Evolutionary conservation across 2,797 vertebrate species (phyloP), one percentile per base, ranked within the genome.

Genomic region (Erethizon dorsatum): DNA sequence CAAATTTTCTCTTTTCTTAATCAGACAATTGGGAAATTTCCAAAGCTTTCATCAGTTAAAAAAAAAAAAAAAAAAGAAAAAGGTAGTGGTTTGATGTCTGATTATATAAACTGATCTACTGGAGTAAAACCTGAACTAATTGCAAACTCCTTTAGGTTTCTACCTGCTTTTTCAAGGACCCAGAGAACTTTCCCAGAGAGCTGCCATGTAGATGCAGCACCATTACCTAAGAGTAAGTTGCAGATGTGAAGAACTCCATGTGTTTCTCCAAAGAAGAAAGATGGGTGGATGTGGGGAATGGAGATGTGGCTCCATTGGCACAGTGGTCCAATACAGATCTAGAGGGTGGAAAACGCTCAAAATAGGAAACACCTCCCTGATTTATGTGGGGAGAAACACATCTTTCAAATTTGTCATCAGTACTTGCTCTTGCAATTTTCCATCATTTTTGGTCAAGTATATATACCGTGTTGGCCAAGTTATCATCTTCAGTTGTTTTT

Each of bases 11-110:
- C 63, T 20, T 90, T 83, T 83, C n/a, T 85, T 90, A 45, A 85
- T 13, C 15, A 91, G 83, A 17, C 69, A 94, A 63, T 47, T 94
- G 52, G 4, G 31, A 92, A 13, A 75, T 90, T 65, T 79, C 52
- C 92, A 90, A 2, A 54, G 71, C 45, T 79, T 95, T 92, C 69
- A 54, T 93, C 56, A 80, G 67, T 31, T 71, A 89, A 59, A 95
- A 57, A 50, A 50, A 50, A 57, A 57, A 41, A 41, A 41, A 41
- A 41, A 41, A 41, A 41, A 41, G 37, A 79, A 92, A 75, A 61
- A 67, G 24, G 33, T 37, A 67, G 78, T 3, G 11, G n/a, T 52
- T 90, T 94, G 83, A 90, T 63, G 31, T 90, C 59, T 85, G 73
- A 97, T 71, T 86, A 18, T 54, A 13, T 82, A 88, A 91, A 33